Base-by-base conservation (phyloP, 2,797 vertebrate species). In the Aplochiton taeniatus region DNA sequence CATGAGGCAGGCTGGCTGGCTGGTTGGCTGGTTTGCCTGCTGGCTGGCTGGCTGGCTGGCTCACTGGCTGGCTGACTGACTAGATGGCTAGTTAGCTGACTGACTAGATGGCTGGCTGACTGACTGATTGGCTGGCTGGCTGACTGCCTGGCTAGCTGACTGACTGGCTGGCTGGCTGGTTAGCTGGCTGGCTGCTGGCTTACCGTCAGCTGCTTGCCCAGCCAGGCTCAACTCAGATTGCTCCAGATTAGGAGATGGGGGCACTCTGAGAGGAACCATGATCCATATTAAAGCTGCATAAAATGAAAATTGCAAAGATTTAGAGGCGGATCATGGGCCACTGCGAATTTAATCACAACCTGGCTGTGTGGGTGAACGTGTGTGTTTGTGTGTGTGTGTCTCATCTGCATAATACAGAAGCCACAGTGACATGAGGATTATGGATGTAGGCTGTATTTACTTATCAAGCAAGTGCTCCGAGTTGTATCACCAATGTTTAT, bases 301-400 rank as follows among this genome's bases (percentile, higher is more conserved):
- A 96, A 97, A 97, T 96, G 94, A 96, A 96, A 96, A 97, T 95
- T 93, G 94, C 93, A 91, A 95, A 96, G 95, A 94, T 95, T 96
- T 94, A 95, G 91, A 91, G 91, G 88, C 73, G 92, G 93, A 94
- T 95, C 89, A 92, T 93, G 92, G 91, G 91, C 89, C 90, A 81
- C 87, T 85, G 91, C 93, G 93, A 95, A 94, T 94, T 94, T 95
- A 96, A 96, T 97, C 94, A 95, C 88, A 90, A 93, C 91, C 87
- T 90, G 87, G 83, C 84, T 77, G 77, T 80, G 82, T 78, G 66
- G 70, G 66, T 76, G 64, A 71, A 65, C 72, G 62, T 68, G 69
- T 78, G 74, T 68, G 82, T 55, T 61, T 80, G 64, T 66, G 67
- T 12, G 31, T 47, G 45, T 53, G 55, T 52, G 45, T 48, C 60